Evolutionary conservation across 1,140 invertebrate genomes (phyloP).

Genomic region (Telenomus remus): DNA sequence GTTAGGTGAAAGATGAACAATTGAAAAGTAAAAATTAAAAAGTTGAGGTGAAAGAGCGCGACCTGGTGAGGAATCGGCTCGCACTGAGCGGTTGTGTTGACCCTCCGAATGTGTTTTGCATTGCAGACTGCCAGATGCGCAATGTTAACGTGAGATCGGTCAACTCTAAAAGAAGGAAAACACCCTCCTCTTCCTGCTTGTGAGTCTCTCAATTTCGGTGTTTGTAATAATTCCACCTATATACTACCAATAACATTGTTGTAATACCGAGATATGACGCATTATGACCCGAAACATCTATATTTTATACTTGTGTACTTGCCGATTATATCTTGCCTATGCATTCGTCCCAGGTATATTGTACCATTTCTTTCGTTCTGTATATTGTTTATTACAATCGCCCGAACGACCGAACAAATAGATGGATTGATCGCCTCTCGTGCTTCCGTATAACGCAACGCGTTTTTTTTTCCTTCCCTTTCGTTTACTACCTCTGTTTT

Average conservation of each 20-base stretch:
- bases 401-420: constrained; percentile 59
- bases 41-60: constrained; percentile 22
- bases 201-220: constrained; percentile 81
- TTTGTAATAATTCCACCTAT: constrained; percentile 75
- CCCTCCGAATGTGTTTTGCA: constrained; percentile 77
- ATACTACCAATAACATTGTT: constrained; percentile 69
- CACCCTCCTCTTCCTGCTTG: constrained; percentile 82
- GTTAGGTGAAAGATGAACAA: neutral
- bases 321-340: constrained; percentile 60
- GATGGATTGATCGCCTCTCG: constrained; percentile 65
- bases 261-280: constrained; percentile 66
- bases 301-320: constrained; percentile 59
- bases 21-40: constrained; percentile 14
- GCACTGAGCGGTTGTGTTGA: constrained; percentile 72
- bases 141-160: constrained; percentile 85
- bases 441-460: constrained; percentile 59
- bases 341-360: constrained; percentile 59
- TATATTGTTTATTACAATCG: constrained; percentile 60
- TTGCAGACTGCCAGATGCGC: constrained; percentile 85
- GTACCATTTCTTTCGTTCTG: constrained; percentile 57
- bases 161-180: constrained; percentile 83
- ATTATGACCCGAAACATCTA: constrained; percentile 59
- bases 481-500: constrained; percentile 17
- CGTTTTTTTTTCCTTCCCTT: constrained; percentile 42
- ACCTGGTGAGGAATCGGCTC: constrained; percentile 53